These are phyloP conservation scores for Athalia circularis DNA, from an alignment of 2,888 invertebrate genomes.

Conservation along the genomic window DNA sequence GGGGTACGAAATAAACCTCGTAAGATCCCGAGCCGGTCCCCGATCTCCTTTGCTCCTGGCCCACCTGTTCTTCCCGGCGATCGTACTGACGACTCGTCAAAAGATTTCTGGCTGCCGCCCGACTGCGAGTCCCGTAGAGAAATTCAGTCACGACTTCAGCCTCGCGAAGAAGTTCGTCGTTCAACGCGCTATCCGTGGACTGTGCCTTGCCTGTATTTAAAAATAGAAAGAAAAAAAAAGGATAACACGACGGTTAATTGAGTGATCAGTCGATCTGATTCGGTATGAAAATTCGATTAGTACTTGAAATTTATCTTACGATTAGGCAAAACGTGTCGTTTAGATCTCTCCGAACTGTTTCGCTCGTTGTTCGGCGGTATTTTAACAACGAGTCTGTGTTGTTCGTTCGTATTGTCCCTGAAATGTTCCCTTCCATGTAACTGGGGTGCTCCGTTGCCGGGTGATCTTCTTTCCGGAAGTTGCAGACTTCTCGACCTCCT, in stretches of 20 bases:
- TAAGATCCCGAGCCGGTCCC: constrained; percentile 54
- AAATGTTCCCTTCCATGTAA: constrained; percentile 71
- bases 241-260: background rate
- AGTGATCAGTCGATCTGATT: background rate
- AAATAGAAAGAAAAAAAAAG: background rate
- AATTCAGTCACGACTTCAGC: constrained; percentile 78
- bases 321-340: constrained; percentile 65
- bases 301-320: constrained; percentile 59
- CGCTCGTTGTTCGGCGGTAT: constrained; percentile 61
- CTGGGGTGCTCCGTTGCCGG: constrained; percentile 68
- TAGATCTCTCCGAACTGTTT: constrained; percentile 62
- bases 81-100: constrained; percentile 70
- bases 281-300: background rate
- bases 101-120: constrained; percentile 76
- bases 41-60: constrained; percentile 59
- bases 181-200: constrained; percentile 70
- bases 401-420: constrained; percentile 68
- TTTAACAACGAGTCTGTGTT: constrained; percentile 72
- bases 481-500: constrained; percentile 79
- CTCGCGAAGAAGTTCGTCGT: constrained; percentile 76
- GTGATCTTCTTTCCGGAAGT: constrained; percentile 78
- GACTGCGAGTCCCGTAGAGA: constrained; percentile 76
- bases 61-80: constrained; percentile 59
- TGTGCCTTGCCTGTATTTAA: constrained; percentile 67
- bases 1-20: constrained; percentile 68